These are phyloP conservation scores for Spheniscus mendiculus DNA, from an alignment of 2,113 vertebrate species.

Conservation along the genomic window DNA sequence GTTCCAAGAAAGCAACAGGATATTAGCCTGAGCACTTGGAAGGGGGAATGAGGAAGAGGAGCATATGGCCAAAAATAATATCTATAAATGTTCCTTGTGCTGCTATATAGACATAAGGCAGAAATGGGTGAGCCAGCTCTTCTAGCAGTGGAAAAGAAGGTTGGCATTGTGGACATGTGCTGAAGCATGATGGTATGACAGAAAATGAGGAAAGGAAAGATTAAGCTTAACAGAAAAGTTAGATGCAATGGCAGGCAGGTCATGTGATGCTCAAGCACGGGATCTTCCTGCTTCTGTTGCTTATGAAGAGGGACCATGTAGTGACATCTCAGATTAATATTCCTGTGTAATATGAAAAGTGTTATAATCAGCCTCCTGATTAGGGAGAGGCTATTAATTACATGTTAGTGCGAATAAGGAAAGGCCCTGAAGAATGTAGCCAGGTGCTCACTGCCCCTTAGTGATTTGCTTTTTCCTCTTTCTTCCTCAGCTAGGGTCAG, in stretches of 20 bases:
- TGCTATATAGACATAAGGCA: background rate
- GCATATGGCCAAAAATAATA: slow-evolving; percentile 57
- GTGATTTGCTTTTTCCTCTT: background rate
- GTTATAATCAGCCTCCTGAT: background rate
- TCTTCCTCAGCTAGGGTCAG: background rate
- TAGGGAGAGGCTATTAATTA: background rate
- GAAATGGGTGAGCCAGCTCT: background rate
- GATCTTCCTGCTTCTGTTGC: background rate
- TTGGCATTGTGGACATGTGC: background rate
- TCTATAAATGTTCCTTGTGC: background rate
- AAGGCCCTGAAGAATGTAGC: background rate
- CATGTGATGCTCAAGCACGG: background rate
- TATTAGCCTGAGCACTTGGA: slow-evolving; percentile 44
- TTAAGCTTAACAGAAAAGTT: background rate
- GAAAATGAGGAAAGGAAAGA: background rate
- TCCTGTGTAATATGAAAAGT: background rate
- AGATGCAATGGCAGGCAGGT: background rate
- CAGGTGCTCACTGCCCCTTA: background rate
- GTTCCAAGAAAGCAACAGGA: slow-evolving; percentile 59
- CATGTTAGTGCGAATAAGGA: background rate
- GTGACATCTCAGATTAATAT: background rate
- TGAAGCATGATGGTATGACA: background rate
- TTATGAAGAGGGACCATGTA: background rate
- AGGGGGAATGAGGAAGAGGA: slow-evolving; percentile 8
- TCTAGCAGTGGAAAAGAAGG: background rate